Percentiles rank a stretch among this genome's conserved stretches.
Evolutionary conservation across 2,797 vertebrate genomes (phyloP).

Genomic region (Podarcis lilfordi): DNA sequence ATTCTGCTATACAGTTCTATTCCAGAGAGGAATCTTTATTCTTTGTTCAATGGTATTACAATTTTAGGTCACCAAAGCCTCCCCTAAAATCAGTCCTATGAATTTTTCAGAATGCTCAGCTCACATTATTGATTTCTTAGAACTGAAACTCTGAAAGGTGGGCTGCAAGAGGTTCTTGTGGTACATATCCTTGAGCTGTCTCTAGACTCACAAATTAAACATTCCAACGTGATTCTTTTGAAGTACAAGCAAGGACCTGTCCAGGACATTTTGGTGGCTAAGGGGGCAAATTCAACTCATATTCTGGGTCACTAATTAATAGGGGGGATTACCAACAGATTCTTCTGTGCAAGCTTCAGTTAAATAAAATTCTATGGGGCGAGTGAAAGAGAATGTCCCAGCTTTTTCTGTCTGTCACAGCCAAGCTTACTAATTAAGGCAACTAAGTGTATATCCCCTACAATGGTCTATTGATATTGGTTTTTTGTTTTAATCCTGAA

Average conservation of each 20-base stretch:
- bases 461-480: no score
- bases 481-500: no score
- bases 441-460: no score
- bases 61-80: not conserved
- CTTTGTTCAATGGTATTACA: not conserved
- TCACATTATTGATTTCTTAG: not conserved
- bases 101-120: not conserved
- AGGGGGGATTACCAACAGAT: not conserved
- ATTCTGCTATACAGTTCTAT: not conserved
- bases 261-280: not conserved
- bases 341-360: not conserved
- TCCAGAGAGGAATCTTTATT: not conserved
- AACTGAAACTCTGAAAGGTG: not conserved
- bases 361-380: not conserved
- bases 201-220: not conserved
- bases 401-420: not conserved
- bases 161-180: not conserved
- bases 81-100: not conserved
- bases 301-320: not conserved
- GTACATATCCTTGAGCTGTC: not conserved
- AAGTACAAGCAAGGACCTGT: not conserved
- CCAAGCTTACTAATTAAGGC: not conserved
- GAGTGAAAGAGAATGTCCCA: not conserved
- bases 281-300: not conserved
- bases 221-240: not conserved